Evolutionary conservation across 2,113 vertebrate species (phyloP).

Genomic region (Thermophis baileyi): DNA sequence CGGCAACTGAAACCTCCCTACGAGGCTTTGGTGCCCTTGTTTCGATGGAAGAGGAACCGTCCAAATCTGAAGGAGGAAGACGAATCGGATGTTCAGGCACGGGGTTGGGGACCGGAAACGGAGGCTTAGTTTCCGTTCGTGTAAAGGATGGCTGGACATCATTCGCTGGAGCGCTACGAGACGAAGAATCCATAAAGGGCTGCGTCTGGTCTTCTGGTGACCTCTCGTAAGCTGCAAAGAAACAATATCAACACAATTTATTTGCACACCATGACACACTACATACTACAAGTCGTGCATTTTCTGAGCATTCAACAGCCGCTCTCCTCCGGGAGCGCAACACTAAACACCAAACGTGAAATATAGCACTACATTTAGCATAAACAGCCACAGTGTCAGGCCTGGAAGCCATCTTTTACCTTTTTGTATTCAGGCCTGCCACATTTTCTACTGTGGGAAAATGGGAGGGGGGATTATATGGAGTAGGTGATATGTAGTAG

Average conservation of each 20-base stretch:
- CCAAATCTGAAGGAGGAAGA: not conserved
- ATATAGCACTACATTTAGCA: not conserved
- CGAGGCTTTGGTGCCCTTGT: not conserved
- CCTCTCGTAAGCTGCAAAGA: not conserved
- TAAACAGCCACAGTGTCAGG: too few species aligned
- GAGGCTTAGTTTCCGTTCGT: accelerated
- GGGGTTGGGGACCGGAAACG: accelerated
- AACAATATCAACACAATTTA: not conserved
- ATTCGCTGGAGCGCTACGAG: accelerated
- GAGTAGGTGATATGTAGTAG: too few species aligned
- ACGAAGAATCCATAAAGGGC: accelerated
- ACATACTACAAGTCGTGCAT: not conserved
- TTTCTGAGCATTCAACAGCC: not conserved
- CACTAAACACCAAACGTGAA: not conserved
- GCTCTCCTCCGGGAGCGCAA: not conserved
- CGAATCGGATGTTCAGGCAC: accelerated
- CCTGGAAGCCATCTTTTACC: too few species aligned
- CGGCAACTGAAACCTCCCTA: accelerated
- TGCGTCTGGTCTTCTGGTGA: accelerated
- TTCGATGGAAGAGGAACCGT: not conserved
- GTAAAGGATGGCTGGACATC: too few species aligned
- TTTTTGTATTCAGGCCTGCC: too few species aligned
- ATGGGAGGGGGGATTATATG: too few species aligned
- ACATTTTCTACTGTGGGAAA: too few species aligned
- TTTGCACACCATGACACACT: too few species aligned